Evolutionary conservation across 1,140 invertebrate genomes (phyloP).

Genomic region (Scaptomyza graminum): DNA sequence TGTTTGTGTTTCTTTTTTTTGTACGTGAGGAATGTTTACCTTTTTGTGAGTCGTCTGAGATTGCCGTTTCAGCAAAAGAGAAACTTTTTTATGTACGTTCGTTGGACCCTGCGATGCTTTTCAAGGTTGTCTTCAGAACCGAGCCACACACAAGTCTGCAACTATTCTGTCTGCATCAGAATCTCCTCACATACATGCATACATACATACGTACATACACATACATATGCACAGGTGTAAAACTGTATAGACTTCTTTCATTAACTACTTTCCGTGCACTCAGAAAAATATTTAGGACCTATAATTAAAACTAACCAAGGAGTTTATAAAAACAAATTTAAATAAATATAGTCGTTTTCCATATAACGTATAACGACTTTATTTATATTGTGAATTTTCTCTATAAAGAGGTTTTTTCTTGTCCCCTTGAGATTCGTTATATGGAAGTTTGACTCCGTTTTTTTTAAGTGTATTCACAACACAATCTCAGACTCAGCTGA

Average conservation of each 20-base stretch:
- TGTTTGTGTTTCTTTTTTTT: constrained; percentile 26
- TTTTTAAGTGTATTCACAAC: background rate
- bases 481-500: constrained; percentile 68
- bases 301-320: too few relatives aligned
- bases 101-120: constrained; percentile 72
- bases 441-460: background rate
- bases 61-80: constrained; percentile 50
- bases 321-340: too few relatives aligned
- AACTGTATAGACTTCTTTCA: constrained; percentile 61
- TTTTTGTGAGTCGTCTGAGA: constrained; percentile 53
- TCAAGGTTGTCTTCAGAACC: constrained; percentile 71
- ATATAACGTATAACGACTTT: too few relatives aligned
- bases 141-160: constrained; percentile 25
- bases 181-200: too few relatives aligned
- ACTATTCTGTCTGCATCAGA: background rate
- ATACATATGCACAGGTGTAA: constrained; percentile 24
- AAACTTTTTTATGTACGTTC: constrained; percentile 71
- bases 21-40: constrained; percentile 52
- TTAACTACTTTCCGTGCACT: constrained; percentile 59
- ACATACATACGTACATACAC: background rate
- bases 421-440: too few relatives aligned
- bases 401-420: too few relatives aligned
- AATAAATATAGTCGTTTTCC: too few relatives aligned
- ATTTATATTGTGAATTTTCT: too few relatives aligned
- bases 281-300: constrained; percentile 27